These are phyloP conservation scores for Stichopus chloronotus DNA, from an alignment of 35 echinoderm and acorn worm species.

Conservation along the genomic window DNA sequence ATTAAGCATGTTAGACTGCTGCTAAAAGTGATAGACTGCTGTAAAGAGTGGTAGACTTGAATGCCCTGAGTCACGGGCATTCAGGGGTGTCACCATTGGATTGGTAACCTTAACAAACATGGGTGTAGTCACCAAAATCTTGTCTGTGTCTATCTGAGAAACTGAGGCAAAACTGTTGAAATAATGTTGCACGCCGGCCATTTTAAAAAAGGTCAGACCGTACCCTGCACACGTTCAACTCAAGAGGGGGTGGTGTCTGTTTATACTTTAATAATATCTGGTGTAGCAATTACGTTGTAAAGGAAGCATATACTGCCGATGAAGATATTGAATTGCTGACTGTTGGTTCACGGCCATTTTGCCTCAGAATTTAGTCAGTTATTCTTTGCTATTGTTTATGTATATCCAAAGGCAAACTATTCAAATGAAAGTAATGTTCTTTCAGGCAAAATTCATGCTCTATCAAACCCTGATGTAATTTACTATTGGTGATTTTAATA, in stretches of 20 bases:
- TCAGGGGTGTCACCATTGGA: too few species aligned
- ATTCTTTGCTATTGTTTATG: constrained; percentile 41
- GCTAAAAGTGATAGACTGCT: too few species aligned
- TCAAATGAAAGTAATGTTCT: neutral
- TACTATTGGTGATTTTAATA: neutral
- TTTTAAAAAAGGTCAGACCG: constrained; percentile 31
- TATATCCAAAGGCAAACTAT: constrained; percentile 23
- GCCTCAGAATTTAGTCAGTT: constrained; percentile 54
- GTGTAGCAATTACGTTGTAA: constrained; percentile 46
- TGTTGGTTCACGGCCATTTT: constrained; percentile 54
- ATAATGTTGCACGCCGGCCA: too few species aligned
- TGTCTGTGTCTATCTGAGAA: too few species aligned
- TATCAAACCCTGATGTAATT: neutral
- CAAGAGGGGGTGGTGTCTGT: constrained; percentile 56
- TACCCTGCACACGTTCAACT: constrained; percentile 20
- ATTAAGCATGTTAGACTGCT: too few species aligned
- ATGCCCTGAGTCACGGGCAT: too few species aligned
- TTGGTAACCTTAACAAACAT: too few species aligned
- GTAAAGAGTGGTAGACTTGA: too few species aligned
- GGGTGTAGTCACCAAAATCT: too few species aligned
- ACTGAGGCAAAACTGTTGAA: too few species aligned
- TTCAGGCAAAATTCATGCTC: too few species aligned
- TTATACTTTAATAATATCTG: constrained; percentile 57
- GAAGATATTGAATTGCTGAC: constrained; percentile 46
- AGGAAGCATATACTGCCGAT: constrained; percentile 34